Conservation (phyloP, 2,888 invertebrate species). For the Protonemura montana region DNA sequence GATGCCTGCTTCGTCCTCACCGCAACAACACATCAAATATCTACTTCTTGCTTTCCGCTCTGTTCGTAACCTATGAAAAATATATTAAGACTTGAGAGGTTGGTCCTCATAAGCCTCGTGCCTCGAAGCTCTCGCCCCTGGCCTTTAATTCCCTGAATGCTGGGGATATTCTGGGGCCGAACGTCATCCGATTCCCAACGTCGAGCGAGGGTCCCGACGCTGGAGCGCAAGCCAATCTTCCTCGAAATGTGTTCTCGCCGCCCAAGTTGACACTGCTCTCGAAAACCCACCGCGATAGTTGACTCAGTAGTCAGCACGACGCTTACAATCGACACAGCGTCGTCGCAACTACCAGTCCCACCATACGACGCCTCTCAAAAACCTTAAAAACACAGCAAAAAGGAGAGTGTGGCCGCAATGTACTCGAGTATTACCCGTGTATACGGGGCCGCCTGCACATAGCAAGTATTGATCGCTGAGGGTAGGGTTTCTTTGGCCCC, state of each 20-base stretch:
- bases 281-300: not conserved
- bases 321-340: not conserved
- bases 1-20: too few species aligned
- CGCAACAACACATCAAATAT: too few species aligned
- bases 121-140: not conserved
- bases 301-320: not conserved
- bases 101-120: not conserved
- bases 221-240: not conserved
- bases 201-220: not conserved
- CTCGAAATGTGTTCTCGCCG: not conserved
- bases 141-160: not conserved
- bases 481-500: constrained; percentile 35
- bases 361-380: not conserved
- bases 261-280: not conserved
- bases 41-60: too few species aligned
- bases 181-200: not conserved
- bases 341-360: not conserved
- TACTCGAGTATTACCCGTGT: not conserved
- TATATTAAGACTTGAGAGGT: too few species aligned
- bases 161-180: not conserved
- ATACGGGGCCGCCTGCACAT: constrained; percentile 20
- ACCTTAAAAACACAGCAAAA: not conserved
- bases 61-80: too few species aligned
- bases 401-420: not conserved
- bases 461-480: constrained; percentile 33